phyloP scores from a whole-genome alignment of 1,140 invertebrate species.

The Akabosia matsudoensis region DNA sequence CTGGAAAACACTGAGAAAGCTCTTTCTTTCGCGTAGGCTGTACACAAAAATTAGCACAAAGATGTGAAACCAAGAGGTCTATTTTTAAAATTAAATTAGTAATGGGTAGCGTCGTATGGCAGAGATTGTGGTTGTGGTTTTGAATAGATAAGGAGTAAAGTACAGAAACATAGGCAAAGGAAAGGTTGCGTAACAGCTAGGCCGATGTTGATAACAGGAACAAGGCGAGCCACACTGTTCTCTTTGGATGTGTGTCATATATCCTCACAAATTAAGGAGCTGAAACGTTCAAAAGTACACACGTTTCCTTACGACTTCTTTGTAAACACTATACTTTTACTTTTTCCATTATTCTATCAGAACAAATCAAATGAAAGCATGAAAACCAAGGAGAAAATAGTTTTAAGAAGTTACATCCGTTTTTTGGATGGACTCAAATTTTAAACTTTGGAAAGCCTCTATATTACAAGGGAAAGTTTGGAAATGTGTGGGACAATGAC shows the following conservation, averaged over 20 bases:
- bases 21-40: background rate
- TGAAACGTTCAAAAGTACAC: too few species aligned
- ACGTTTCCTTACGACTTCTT: too few species aligned
- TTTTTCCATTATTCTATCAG: too few species aligned
- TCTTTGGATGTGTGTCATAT: too few species aligned
- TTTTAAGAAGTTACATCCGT: too few species aligned
- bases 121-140: background rate
- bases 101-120: background rate
- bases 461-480: background rate
- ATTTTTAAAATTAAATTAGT: background rate
- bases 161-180: background rate
- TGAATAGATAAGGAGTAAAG: background rate
- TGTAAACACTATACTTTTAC: too few species aligned
- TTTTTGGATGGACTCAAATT: too few species aligned
- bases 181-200: too few species aligned
- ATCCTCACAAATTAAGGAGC: too few species aligned
- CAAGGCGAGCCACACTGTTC: too few species aligned
- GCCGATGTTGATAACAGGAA: too few species aligned
- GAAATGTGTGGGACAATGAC: background rate
- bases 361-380: too few species aligned
- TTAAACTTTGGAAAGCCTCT: background rate
- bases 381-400: background rate
- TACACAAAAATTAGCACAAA: background rate
- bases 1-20: background rate
- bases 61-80: background rate